Base-by-base conservation (phyloP, 2,888 invertebrate species). In the Tanypteryx hageni region DNA sequence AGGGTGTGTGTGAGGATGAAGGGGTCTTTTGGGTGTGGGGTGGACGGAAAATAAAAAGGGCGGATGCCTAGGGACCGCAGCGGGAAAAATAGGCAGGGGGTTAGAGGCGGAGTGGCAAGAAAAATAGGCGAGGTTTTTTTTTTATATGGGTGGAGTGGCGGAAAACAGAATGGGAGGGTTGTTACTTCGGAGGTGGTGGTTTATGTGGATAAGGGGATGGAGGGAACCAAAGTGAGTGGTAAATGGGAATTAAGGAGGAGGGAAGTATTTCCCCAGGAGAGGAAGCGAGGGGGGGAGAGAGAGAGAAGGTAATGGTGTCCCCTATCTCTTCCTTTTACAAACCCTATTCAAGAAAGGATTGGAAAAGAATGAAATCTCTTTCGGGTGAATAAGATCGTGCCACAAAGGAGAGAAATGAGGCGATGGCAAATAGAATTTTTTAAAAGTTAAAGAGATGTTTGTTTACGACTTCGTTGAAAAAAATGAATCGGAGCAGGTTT, bases 201-300 rank as follows among this genome's bases (percentile, higher is more conserved):
- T 76, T 76, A 76, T 76, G 76, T 27, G 76, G 76, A 76, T 76
- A 27, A 76, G 27, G 76, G 76, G 76, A n/a, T 76, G 76, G 76
- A n/a, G 76, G 44, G 44, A 61, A 27, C 22, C 27, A 76, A 76
- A 76, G 76, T 76, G 76, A 76, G 76, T 76, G 76, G 76, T 76
- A 76, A 76, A 76, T 76, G 76, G 76, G 76, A 76, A 76, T 76
- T 76, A 76, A 27, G 76, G 22, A 76, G 76, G 76, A 76, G 76
- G 76, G 22, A 76, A 76, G 76, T 76, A 76, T 76, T 76, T 76
- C 27, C 76, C 76, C 13, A 7, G 27, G 76, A 27, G 76, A 22
- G 16, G 76, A 9, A n/a, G 27, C 0, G 22, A 13, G 27, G 22
- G 16, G 22, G 27, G 22, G 13, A 44, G 22, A n/a, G 27, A 0